Evolutionary conservation across 2,888 invertebrate species (phyloP), one percentile per base, ranked within the genome.

Genomic region (Atrina japonica): DNA sequence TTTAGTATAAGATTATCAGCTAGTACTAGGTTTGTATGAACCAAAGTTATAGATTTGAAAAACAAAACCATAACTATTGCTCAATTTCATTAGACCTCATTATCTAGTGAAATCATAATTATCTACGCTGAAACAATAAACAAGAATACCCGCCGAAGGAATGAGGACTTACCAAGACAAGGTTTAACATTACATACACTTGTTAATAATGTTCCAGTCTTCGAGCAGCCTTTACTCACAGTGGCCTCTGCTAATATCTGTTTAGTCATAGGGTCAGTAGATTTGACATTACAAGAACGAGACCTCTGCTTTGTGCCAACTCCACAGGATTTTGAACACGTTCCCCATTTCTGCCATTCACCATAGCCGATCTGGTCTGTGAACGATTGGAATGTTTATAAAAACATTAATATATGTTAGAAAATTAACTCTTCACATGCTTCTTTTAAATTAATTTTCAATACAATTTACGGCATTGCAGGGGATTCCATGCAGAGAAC

Each of bases 161-260:
- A n/a, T n/a, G n/a, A n/a, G n/a, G n/a, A 53, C 50, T 40, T 50
- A 70, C 70, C 52, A 59, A 59, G 59, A 53, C 70, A 70, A 7
- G 52, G 59, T 5, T 21, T 45, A 6, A 23, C 23, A 18, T 58
- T 64, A 52, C 70, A 70, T 16, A 18, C 30, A 23, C 25, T 21
- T n/a, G 11, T 47, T 18, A 50, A 41, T 16, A 40, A 9, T 6
- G 52, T 56, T n/a, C 50, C 56, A n/a, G 18, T 11, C 27, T 52
- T 25, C 18, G 29, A 29, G 50, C 66, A 67, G 14, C 21, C 18
- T 16, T 27, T 45, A 6, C 11, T 14, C 7, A 29, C 27, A 16
- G 40, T 41, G 7, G 41, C 41, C 11, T 45, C 52, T 18, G 21
- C 18, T 29, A 41, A 16, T 6, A 21, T 52, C 23, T 25, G 21